These are phyloP conservation scores for Hetaerina titia DNA, from an alignment of 2,888 invertebrate species.

Conservation along the genomic window DNA sequence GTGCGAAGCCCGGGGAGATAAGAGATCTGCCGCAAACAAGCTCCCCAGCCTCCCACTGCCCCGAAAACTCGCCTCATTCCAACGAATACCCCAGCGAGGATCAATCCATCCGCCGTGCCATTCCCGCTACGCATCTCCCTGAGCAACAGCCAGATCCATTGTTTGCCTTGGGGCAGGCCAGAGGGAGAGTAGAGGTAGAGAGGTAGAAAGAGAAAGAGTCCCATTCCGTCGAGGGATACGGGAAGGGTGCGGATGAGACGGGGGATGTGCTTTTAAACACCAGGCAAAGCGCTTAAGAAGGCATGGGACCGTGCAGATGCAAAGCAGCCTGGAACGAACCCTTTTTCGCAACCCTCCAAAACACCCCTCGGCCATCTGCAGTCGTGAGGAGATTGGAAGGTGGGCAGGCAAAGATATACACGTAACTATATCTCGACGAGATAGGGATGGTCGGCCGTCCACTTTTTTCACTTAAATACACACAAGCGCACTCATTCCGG, in stretches of 20 bases:
- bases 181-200: not conserved
- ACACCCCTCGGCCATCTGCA: not conserved
- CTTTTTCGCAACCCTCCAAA: not conserved
- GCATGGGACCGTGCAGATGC: not conserved
- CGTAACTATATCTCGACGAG: not conserved
- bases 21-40: slow-evolving; percentile 1
- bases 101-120: not conserved
- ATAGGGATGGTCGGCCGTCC: too few species aligned
- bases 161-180: not conserved
- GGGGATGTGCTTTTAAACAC: not conserved
- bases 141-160: slow-evolving; percentile 16
- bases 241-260: not conserved
- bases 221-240: not conserved
- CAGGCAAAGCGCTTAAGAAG: not conserved
- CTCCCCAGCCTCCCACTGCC: not conserved
- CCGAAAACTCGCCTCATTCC: not conserved
- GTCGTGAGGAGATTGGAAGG: not conserved
- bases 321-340: not conserved
- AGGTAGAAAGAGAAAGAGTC: not conserved
- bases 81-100: not conserved
- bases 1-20: not conserved
- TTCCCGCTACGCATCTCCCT: not conserved
- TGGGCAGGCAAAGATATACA: not conserved
- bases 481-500: too few species aligned
- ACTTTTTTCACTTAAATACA: too few species aligned